phyloP scores from a whole-genome alignment of 2,113 vertebrate species.

The Colinus virginianus region DNA sequence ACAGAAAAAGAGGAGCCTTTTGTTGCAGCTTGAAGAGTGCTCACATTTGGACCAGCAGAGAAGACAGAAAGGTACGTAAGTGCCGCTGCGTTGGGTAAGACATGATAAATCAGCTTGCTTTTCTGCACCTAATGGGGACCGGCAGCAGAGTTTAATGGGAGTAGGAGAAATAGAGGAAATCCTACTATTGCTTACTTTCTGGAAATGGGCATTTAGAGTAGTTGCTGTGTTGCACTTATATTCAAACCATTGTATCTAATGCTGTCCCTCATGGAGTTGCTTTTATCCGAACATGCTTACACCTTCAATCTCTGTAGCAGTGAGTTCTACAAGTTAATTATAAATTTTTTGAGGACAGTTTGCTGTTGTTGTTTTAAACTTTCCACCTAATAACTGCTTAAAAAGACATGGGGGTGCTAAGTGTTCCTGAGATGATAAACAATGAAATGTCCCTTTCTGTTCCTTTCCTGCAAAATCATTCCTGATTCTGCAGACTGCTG shows the following conservation, averaged over 20 bases:
- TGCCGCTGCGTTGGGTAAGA: neutral
- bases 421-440: neutral
- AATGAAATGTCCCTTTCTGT: neutral
- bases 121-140: neutral
- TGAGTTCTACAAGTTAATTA: neutral
- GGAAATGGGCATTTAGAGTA: neutral
- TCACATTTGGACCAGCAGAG: neutral
- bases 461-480: neutral
- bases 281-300: neutral
- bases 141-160: neutral
- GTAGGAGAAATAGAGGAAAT: neutral
- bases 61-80: neutral
- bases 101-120: neutral
- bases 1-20: neutral
- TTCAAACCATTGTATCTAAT: neutral
- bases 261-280: neutral
- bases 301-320: neutral
- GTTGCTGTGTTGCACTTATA: neutral
- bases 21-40: neutral
- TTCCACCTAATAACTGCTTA: neutral
- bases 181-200: neutral
- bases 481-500: neutral
- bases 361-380: neutral
- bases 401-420: neutral
- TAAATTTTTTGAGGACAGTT: neutral